Evolutionary conservation across 2,888 invertebrate species (phyloP).

Genomic region (Operophtera brumata): DNA sequence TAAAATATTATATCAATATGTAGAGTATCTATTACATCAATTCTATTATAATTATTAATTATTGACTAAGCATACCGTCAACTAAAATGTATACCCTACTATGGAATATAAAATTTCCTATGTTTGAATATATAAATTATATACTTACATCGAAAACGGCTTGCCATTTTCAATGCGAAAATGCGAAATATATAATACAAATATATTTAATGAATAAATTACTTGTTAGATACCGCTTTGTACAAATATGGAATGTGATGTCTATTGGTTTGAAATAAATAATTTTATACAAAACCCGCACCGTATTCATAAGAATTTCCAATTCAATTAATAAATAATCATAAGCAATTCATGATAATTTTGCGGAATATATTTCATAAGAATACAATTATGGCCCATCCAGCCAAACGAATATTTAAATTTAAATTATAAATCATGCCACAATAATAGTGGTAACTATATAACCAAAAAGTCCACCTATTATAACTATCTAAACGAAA

Average conservation of each 20-base stretch:
- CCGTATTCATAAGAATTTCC: slow-evolving; percentile 56
- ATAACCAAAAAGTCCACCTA: slow-evolving; percentile 10
- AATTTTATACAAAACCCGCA: slow-evolving; percentile 43
- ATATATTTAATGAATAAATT: slow-evolving; percentile 12
- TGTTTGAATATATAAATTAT: not conserved
- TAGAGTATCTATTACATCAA: slow-evolving; percentile 14
- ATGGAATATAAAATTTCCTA: not conserved
- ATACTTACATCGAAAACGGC: not conserved
- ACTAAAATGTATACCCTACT: not conserved
- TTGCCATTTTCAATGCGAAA: slow-evolving; percentile 7
- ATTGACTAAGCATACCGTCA: slow-evolving; percentile 11
- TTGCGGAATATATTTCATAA: not conserved
- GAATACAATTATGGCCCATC: slow-evolving; percentile 19
- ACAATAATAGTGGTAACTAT: slow-evolving; percentile 25
- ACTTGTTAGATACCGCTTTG: slow-evolving; percentile 41
- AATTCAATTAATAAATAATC: slow-evolving; percentile 18
- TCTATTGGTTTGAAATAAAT: slow-evolving; percentile 48
- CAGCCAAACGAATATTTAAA: slow-evolving; percentile 11
- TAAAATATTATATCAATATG: slow-evolving; percentile 11
- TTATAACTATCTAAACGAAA: slow-evolving; percentile 22
- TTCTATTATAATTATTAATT: slow-evolving; percentile 9
- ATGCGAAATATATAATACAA: slow-evolving; percentile 5
- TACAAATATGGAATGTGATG: slow-evolving; percentile 76
- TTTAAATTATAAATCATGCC: slow-evolving; percentile 8
- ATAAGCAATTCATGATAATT: slow-evolving; percentile 9